Percentiles rank a stretch among this genome's conserved stretches.
Evolutionary conservation across 2,797 vertebrate genomes (phyloP).

Genomic region (Anguilla pacifica): DNA sequence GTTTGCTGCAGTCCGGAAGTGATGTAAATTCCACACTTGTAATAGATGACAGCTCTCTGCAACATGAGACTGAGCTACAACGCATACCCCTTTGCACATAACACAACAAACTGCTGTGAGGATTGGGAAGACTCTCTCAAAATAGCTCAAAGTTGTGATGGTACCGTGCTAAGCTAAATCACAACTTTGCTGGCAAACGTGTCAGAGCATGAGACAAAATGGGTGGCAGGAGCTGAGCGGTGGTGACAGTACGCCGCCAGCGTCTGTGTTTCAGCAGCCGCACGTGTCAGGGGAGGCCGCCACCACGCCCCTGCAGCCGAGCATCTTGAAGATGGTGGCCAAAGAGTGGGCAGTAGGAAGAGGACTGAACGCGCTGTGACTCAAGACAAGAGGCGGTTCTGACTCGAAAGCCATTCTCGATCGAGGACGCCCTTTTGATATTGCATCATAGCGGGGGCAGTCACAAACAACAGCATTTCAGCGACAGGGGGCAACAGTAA

Average conservation of each 20-base stretch:
- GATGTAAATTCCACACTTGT: background rate
- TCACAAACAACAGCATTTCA: background rate
- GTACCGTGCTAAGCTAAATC: background rate
- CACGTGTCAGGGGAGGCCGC: background rate
- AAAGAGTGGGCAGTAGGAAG: background rate
- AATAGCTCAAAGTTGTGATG: slow-evolving; percentile 8
- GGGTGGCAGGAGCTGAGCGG: background rate
- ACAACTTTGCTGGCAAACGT: background rate
- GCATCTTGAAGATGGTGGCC: background rate
- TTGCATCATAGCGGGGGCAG: background rate
- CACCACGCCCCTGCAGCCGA: background rate
- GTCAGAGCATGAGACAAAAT: slow-evolving; percentile 16
- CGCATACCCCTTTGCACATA: background rate
- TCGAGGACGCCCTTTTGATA: background rate
- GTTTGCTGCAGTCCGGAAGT: background rate
- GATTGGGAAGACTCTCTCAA: background rate
- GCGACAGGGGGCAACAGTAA: background rate
- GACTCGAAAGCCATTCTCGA: background rate
- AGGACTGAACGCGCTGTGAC: background rate
- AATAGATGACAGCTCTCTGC: background rate
- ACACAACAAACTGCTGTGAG: slow-evolving; percentile 17
- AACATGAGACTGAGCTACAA: slow-evolving; percentile 11
- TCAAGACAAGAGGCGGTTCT: background rate
- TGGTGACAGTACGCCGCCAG: background rate
- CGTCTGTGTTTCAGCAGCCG: background rate